phyloP scores from a whole-genome alignment of 2,113 vertebrate genomes.

The Talpa occidentalis region DNA sequence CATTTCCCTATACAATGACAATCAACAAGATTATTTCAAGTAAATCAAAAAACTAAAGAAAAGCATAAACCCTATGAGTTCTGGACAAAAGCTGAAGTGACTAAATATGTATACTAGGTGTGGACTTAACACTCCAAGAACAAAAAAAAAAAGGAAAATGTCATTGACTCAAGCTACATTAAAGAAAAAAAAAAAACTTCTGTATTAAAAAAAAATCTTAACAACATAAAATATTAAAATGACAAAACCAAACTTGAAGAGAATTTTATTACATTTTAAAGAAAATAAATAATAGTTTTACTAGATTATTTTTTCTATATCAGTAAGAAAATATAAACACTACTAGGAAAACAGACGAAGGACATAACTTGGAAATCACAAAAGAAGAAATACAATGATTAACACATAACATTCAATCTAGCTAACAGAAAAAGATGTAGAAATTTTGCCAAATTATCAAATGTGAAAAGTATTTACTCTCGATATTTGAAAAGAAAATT shows the following conservation, averaged over 20 bases:
- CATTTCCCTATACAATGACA: neutral
- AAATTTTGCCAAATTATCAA: conserved; percentile 21
- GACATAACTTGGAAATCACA: neutral
- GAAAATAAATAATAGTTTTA: neutral
- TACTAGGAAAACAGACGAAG: conserved; percentile 9
- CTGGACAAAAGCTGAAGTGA: neutral
- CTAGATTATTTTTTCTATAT: neutral
- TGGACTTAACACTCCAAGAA: neutral
- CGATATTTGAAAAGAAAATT: neutral
- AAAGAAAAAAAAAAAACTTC: neutral
- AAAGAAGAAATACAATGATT: conserved; percentile 6
- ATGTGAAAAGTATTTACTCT: neutral
- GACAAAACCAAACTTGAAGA: neutral
- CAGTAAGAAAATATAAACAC: neutral
- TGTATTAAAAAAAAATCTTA: neutral
- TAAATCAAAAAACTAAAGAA: neutral
- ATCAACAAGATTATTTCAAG: conserved; percentile 9
- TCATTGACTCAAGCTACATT: neutral
- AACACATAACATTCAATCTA: neutral
- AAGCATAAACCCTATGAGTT: neutral
- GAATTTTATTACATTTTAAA: neutral
- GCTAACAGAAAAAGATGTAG: neutral
- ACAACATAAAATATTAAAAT: neutral
- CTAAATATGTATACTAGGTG: neutral
- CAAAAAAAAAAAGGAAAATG: neutral